Percentiles rank a stretch among this genome's conserved stretches.
These are phyloP conservation scores for Panthera uncia DNA, from an alignment of 2,113 vertebrate genomes.

Conservation along the genomic window DNA sequence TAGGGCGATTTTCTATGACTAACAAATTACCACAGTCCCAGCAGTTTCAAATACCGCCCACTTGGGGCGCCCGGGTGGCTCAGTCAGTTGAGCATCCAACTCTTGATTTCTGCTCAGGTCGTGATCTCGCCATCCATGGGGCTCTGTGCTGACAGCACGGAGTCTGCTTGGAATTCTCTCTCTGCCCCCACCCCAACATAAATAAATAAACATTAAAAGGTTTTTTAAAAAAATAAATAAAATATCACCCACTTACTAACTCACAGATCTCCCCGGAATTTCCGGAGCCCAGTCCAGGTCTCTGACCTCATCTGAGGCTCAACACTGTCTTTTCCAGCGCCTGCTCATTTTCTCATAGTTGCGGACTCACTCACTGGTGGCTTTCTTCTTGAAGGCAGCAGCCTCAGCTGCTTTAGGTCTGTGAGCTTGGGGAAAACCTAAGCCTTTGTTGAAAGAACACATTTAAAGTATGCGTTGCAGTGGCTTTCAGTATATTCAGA, in stretches of 20 bases:
- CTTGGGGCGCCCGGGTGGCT: not conserved
- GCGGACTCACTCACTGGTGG: not conserved
- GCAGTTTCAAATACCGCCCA: not conserved
- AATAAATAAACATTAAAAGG: no score
- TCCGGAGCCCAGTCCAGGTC: not conserved
- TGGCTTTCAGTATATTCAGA: not conserved
- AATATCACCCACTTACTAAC: not conserved
- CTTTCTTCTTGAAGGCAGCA: not conserved
- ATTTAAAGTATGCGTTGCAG: not conserved
- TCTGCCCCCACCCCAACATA: no score
- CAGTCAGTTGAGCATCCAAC: no score
- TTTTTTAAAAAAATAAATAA: not conserved
- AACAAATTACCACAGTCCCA: not conserved
- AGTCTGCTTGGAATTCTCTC: no score
- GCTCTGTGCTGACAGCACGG: no score
- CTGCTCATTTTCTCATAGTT: not conserved
- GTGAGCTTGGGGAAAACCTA: not conserved
- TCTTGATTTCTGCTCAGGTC: no score
- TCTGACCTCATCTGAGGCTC: not conserved
- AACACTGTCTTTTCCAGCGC: not conserved
- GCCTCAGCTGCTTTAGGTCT: not conserved
- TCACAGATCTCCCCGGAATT: not conserved
- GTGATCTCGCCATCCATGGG: no score
- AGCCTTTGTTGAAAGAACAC: not conserved
- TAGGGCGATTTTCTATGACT: not conserved